phyloP scores from a whole-genome alignment of 2,113 vertebrate genomes.

The Rhizomys pruinosus region DNA sequence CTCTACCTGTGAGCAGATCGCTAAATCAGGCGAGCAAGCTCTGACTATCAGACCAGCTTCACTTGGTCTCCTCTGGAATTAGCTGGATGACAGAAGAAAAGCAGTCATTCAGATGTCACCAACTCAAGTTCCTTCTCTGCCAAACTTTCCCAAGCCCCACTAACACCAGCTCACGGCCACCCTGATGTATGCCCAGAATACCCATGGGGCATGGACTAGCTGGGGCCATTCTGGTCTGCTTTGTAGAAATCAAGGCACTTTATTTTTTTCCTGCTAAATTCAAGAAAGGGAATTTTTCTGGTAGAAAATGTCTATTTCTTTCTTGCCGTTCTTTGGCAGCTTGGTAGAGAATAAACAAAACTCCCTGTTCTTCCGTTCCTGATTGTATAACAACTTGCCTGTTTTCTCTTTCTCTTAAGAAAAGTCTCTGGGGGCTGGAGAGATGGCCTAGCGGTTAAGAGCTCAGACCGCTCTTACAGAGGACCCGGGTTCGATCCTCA shows the following conservation, averaged over 20 bases:
- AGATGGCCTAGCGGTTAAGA: too few relatives aligned
- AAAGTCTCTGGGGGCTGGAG: not conserved
- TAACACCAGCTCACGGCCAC: not conserved
- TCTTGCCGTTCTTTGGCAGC: conserved; percentile 50
- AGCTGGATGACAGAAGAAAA: conserved; percentile 50
- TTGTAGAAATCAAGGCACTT: conserved; percentile 39
- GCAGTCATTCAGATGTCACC: conserved; percentile 38
- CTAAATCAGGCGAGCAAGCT: not conserved
- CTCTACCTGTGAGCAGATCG: not conserved
- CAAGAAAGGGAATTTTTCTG: conserved; percentile 61
- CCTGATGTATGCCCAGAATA: not conserved
- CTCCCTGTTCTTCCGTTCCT: conserved; percentile 32
- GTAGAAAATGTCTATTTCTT: conserved; percentile 51
- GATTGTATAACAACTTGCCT: conserved; percentile 34
- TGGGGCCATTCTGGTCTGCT: not conserved
- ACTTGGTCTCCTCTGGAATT: conserved; percentile 37
- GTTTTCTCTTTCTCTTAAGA: conserved; percentile 29
- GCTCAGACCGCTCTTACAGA: too few relatives aligned
- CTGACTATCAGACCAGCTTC: conserved; percentile 5
- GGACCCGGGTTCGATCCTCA: too few relatives aligned
- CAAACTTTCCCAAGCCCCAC: conserved; percentile 34
- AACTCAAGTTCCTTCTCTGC: conserved; percentile 51
- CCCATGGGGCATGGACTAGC: not conserved
- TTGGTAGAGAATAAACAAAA: conserved; percentile 44
- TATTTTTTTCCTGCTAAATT: conserved; percentile 23